Evolutionary conservation across 2,797 vertebrate genomes (phyloP), one percentile per base, ranked within the genome.

Genomic region (Clamator glandarius): DNA sequence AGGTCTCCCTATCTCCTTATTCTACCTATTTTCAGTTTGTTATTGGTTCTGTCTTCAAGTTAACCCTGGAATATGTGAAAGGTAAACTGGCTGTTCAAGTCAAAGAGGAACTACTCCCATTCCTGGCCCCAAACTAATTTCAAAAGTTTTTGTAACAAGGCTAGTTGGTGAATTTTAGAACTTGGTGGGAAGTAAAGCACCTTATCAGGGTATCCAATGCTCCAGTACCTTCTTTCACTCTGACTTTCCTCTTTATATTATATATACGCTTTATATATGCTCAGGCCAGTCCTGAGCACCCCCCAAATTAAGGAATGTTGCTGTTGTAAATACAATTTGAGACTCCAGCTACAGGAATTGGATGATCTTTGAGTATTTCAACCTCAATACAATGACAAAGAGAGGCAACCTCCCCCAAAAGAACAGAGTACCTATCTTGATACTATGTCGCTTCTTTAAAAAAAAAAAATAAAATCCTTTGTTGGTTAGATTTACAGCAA

Each of bases 371-470:
- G 28, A 64, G 13, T 77, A 36, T 85, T 82, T 74, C 57, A 67
- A 7, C 29, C 80, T 84, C 6, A 63, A 17, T 64, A 58, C 9
- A 55, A 15, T 21, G 31, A 44, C 8, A 67, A 81, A 72, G 12
- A 5, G 8, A 11, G 7, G 5, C 6, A 1, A 26, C 5, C 4
- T 44, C 42, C 5, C 4, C 0, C 0, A 2, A 62, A 1, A 7
- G 2, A 3, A 12, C 64, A 11, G 5, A 67, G 7, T 57, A 26
- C 12, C 24, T 68, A 6, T 50, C n/a, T 59, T 75, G 10, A 77
- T 86, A n/a, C 2, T 39, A 7, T 72, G 7, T 21, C 36, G 11
- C 10, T 11, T 14, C 18, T 79, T 83, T 48, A 57, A 78, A 84
- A 80, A 48, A 23, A n/a, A n/a, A n/a, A n/a, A n/a, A n/a, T n/a